These are phyloP conservation scores for Phalacrocorax aristotelis DNA, from an alignment of 2,113 vertebrate species.

Conservation along the genomic window DNA sequence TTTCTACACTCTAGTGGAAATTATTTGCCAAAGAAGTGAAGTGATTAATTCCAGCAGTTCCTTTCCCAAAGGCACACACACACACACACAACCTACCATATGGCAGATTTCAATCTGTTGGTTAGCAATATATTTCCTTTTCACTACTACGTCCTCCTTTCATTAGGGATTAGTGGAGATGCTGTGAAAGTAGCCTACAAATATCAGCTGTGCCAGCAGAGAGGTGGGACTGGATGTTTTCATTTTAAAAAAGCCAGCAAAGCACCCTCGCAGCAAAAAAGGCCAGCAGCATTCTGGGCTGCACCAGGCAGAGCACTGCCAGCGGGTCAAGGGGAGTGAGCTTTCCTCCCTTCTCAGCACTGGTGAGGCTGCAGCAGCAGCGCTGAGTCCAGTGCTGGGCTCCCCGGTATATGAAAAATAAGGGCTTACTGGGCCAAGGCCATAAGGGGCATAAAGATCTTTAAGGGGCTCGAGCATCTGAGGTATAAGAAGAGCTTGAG, in stretches of 20 bases:
- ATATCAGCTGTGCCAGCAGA: neutral
- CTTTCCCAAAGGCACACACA: neutral
- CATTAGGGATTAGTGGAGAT: neutral
- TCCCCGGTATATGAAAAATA: neutral
- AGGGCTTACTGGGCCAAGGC: neutral
- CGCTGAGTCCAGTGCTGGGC: neutral
- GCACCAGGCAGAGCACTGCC: neutral
- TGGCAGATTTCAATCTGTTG: neutral
- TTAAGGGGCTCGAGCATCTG: neutral
- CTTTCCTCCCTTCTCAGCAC: neutral
- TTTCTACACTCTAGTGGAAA: neutral
- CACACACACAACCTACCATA: neutral
- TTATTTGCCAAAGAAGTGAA: neutral
- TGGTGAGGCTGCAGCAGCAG: no score
- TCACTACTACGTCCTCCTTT: neutral
- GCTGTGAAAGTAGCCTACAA: neutral
- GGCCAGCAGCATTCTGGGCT: neutral
- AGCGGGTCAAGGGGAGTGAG: neutral
- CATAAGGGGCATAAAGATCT: neutral
- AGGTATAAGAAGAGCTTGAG: neutral
- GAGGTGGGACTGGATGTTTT: neutral
- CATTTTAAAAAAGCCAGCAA: neutral
- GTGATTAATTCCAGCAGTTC: conserved; percentile 38
- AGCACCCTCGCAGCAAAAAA: neutral
- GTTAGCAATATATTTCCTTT: neutral